phyloP scores from a whole-genome alignment of 2,888 invertebrate species.

The Ichneumon xanthorius region DNA sequence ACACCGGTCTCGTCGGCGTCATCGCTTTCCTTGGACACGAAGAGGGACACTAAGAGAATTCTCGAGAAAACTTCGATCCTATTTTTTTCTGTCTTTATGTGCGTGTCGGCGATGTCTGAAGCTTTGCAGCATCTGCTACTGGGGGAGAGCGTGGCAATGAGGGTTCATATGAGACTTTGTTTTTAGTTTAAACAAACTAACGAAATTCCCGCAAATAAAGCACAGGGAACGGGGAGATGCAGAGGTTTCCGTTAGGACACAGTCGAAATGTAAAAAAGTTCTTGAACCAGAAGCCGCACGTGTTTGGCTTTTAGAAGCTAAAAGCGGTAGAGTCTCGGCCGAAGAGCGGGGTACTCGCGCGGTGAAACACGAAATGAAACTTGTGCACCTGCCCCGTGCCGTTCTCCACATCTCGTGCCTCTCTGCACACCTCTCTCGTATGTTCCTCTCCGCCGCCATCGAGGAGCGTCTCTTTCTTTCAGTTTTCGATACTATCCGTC shows the following conservation, averaged over 20 bases:
- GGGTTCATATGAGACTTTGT: too few relatives aligned
- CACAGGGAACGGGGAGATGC: not conserved
- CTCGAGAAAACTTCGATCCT: conserved; percentile 8
- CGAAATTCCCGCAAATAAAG: conserved; percentile 31
- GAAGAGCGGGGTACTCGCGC: conserved; percentile 64
- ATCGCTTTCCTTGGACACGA: conserved; percentile 63
- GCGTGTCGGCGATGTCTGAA: conserved; percentile 6
- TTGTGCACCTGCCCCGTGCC: conserved; percentile 71
- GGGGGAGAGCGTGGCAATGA: too few relatives aligned
- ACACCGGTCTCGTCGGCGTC: conserved; percentile 58
- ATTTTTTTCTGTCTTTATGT: conserved; percentile 21
- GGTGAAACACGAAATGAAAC: conserved; percentile 81
- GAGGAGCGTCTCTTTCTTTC: conserved; percentile 30
- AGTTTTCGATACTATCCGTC: conserved; percentile 43
- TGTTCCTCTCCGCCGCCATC: conserved; percentile 53
- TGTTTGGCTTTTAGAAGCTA: conserved; percentile 37
- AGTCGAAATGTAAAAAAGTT: conserved; percentile 25
- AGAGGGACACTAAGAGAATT: conserved; percentile 52
- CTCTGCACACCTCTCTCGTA: conserved; percentile 52
- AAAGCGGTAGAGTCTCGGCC: conserved; percentile 42
- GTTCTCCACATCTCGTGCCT: conserved; percentile 48
- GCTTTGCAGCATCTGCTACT: not conserved
- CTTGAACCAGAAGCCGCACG: conserved; percentile 36
- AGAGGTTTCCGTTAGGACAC: not conserved
- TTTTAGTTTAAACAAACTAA: not conserved